A percentile compares a stretch with the other conserved stretches of the same genome.
Conservation (phyloP, 2,113 vertebrate genomes). For the Arvicanthis niloticus region DNA sequence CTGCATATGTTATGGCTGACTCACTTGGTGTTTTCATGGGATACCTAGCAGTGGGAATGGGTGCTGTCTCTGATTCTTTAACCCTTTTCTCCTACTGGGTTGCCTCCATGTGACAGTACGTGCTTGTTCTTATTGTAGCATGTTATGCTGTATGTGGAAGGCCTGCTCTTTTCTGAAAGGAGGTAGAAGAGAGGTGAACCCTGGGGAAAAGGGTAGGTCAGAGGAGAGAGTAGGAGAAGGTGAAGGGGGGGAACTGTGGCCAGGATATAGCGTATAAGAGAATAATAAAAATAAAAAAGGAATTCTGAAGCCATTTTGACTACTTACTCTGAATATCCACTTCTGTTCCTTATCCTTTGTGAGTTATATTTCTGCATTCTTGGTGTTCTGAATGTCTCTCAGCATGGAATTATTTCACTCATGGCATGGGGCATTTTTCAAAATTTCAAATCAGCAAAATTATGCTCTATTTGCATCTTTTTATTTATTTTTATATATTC, state of each 20-base stretch:
- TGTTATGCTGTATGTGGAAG: background rate
- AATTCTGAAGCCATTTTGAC: background rate
- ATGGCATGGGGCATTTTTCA: background rate
- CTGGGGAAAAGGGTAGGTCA: background rate
- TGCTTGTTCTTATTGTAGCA: background rate
- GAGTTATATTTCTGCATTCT: background rate
- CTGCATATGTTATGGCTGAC: background rate
- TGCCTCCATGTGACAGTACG: background rate
- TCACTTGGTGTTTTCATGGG: background rate
- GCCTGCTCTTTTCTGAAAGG: background rate
- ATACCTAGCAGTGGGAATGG: background rate
- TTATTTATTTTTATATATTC: background rate
- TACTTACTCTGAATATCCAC: background rate
- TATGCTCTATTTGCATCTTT: background rate
- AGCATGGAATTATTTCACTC: background rate
- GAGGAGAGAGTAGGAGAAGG: background rate
- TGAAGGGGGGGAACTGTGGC: background rate
- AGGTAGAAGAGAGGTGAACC: background rate
- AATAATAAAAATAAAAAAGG: background rate
- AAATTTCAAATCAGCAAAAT: slow-evolving; percentile 15
- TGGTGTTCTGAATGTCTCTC: background rate
- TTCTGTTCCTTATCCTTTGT: background rate
- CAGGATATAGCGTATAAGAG: background rate
- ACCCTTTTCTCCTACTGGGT: background rate
- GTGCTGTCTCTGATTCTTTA: background rate